Evolutionary conservation across 2,888 invertebrate genomes (phyloP), one percentile per base, ranked within the genome.

Genomic region (Mimas tiliae): DNA sequence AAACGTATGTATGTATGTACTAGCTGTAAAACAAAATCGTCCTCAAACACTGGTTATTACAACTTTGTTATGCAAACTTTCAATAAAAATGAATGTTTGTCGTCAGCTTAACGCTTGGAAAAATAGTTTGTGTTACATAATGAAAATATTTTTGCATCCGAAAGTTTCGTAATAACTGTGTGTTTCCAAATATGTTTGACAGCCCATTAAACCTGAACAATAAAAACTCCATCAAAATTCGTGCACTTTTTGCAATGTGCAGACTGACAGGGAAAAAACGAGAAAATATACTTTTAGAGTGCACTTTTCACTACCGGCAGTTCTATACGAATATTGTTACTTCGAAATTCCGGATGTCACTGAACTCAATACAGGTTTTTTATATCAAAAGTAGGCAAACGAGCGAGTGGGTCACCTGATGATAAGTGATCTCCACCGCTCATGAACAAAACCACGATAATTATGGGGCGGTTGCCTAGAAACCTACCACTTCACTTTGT

Each of bases 241-340:
- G 58, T 58, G 19, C 42, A 42, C 12, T 19, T 58, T 58, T 58
- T 58, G 42, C 42, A 42, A 58, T 19, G 42, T 42, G 58, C 58
- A 58, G 42, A 58, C 38, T 58, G 58, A 58, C 58, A 58, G 58
- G 58, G 42, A 1, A 27, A 58, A 58, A 58, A 58, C 58, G 58
- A 58, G 58, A 58, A 55, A 58, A 58, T 42, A 12, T 58, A 42
- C 6, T 58, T 58, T 58, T 58, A 58, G 58, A 58, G 58, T 58
- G 58, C 58, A 42, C 58, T 58, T 38, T 51, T 12, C 19, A 58
- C 42, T 34, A 16, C 16, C 16, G 38, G 38, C 9, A 16, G 38
- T 55, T 52, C 33, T 34, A 16, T 42, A 19, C 14, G 42, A 58
- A 38, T 42, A 19, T 38, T 38, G 42, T 58, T 16, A 19, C 19